Evolutionary conservation across 2,888 invertebrate genomes (phyloP), one percentile per base, ranked within the genome.

Genomic region (Drosophila meridionalis): DNA sequence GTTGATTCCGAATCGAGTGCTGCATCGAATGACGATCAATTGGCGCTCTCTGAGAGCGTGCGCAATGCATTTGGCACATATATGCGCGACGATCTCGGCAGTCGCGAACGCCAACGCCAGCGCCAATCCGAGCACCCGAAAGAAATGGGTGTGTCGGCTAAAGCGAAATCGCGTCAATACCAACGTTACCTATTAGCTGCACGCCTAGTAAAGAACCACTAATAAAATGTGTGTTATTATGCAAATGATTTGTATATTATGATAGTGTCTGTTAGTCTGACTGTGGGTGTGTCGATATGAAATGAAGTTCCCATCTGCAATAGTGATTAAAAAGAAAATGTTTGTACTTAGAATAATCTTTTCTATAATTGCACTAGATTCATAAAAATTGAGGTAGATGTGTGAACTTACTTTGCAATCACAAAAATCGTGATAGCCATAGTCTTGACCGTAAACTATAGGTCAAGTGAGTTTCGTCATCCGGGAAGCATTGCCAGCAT

Each of bases 1-100:
- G 67, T 1, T 20, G 28, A n/a, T 14, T 26, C 32, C 12, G n/a
- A 56, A 58, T 4, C 55, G 55, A 56, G 30, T 34, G 60, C 63
- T 32, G 63, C 12, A 63, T 11, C 63, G 34, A 40, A 30, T 9
- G 60, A 69, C 11, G 64, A 73, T 26, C 28, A 12, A 32, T 28
- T 42, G n/a, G 28, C 36, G 4, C 66, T 77, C 63, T 80, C 78
- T 12, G 73, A 79, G 47, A 72, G 78, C 61, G 65, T 83, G 62
- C 87, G 87, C 32, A 90, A 82, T 78, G 65, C 73, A n/a, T 62
- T 90, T 2, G 80, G 82, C 45, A 57, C 78, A 20, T 85, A 78
- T 53, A 81, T 81, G 83, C 80, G 72, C 6, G 82, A 88, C 58
- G 80, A 87, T 75, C 36, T 11, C 4, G 59, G 32, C 3, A 89